Base-by-base conservation (phyloP, 2,113 vertebrate species). In the Azemiops feae region DNA sequence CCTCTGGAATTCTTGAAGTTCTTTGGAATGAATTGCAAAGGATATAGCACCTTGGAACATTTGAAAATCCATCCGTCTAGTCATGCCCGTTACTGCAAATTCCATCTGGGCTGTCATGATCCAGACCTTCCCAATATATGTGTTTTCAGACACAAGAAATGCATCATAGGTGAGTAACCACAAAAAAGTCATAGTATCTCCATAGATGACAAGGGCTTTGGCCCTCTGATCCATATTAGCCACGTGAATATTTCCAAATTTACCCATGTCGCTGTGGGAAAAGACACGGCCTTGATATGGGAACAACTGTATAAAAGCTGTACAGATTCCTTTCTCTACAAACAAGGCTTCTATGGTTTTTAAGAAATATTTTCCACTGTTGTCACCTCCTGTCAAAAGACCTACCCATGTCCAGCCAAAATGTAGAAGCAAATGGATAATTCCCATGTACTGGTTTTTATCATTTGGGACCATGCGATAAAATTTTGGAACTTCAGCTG, bases 341-440 rank as follows among this genome's bases (percentile, higher is more conserved):
- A 88, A 14, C 20, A 88, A 53, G 3, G 47, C 11, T 23, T 69
- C 86, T n/a, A 92, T 23, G 47, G 11, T 23, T 14, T 81, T 3
- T 16, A 92, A 85, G 52, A 92, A 92, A 81, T n/a, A 4, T 2
- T 92, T 64, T 23, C 92, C 92, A 3, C 92, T 89, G 0, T 89
- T 34, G 25, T 92, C 87, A 81, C 89, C 64, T 47, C 64, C 60
- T 57, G 18, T 52, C 18, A 92, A 45, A 3, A 92, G 64, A 1
- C 85, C 91, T 64, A 92, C 14, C 91, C 91, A 92, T 5, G 45
- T 88, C 91, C 91, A 92, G 87, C 57, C 39, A 18, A 92, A 92
- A 18, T 92, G 52, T 5, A 55, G 3, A 22, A 92, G 87, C 23
- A 92, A 81, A 1, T 27, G 14, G 50, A 92, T 85, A 14, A 92